A percentile compares a stretch with the other conserved stretches of the same genome.
These are phyloP conservation scores for Acanthurus lineatus DNA, from an alignment of 2,797 vertebrate genomes.

Conservation along the genomic window DNA sequence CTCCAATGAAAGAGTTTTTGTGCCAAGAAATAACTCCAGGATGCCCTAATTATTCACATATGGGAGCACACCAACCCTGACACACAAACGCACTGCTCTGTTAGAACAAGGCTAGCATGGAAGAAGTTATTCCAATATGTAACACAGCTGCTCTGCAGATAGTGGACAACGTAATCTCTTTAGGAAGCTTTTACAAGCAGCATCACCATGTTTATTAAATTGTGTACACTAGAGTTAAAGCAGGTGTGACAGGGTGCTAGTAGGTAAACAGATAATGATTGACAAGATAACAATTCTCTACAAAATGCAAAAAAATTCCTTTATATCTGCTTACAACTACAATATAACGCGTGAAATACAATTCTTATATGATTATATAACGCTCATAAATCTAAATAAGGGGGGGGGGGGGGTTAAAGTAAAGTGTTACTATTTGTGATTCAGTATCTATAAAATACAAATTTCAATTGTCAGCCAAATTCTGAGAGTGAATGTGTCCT, in stretches of 20 bases:
- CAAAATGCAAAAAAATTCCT: too few species aligned
- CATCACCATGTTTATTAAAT: not conserved
- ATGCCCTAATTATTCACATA: slow-evolving; percentile 79
- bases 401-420: not conserved
- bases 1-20: slow-evolving; percentile 67
- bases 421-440: not conserved
- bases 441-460: not conserved
- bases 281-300: not conserved
- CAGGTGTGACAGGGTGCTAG: too few species aligned
- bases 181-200: not conserved
- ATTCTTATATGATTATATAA: not conserved
- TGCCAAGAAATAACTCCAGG: slow-evolving; percentile 72
- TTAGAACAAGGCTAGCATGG: slow-evolving; percentile 21
- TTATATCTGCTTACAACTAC: not conserved
- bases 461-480: not conserved
- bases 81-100: slow-evolving; percentile 42
- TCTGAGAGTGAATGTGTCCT: not conserved
- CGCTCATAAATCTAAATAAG: not conserved
- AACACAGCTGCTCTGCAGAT: slow-evolving; percentile 2
- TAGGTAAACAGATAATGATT: not conserved
- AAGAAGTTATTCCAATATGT: not conserved
- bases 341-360: not conserved
- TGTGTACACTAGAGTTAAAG: not conserved
- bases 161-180: not conserved
- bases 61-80: slow-evolving; percentile 57